phyloP scores from a whole-genome alignment of 2,113 vertebrate genomes.

The Opisthocomus hoazin region DNA sequence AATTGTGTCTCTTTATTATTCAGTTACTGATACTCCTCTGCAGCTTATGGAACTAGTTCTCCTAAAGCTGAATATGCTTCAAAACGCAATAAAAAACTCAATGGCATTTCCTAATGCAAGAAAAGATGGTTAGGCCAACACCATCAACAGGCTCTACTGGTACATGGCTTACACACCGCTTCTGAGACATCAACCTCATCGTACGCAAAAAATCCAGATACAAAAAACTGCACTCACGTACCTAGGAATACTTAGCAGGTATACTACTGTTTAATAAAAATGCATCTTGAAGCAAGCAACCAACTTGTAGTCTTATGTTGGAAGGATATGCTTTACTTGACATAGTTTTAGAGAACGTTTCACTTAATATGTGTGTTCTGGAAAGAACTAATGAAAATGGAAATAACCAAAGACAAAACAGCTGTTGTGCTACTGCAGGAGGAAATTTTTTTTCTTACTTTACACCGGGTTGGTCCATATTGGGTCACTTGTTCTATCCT shows the following conservation, averaged over 20 bases:
- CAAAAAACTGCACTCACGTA: not conserved
- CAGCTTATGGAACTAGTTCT: conserved; percentile 20
- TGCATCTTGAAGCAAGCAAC: not conserved
- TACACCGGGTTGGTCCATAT: no score
- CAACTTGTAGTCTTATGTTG: rapidly evolving
- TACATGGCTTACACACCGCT: not conserved
- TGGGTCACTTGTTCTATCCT: no score
- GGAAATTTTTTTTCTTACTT: not conserved
- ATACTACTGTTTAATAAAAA: not conserved
- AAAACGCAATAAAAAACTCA: not conserved
- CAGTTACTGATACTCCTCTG: conserved; percentile 53
- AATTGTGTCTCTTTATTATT: conserved; percentile 52
- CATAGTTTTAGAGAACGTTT: not conserved
- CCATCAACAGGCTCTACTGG: not conserved
- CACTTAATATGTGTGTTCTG: not conserved
- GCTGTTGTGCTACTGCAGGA: not conserved
- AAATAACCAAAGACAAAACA: not conserved
- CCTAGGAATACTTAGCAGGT: not conserved
- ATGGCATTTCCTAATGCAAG: not conserved
- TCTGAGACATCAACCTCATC: not conserved
- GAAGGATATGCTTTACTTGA: not conserved
- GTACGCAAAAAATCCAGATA: not conserved
- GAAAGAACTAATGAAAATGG: not conserved
- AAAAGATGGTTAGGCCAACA: not conserved
- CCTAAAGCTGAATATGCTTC: not conserved